Percentiles rank a stretch among this genome's conserved stretches.
Conservation (phyloP, 2,888 invertebrate species). For the Lasioglossum morio region DNA sequence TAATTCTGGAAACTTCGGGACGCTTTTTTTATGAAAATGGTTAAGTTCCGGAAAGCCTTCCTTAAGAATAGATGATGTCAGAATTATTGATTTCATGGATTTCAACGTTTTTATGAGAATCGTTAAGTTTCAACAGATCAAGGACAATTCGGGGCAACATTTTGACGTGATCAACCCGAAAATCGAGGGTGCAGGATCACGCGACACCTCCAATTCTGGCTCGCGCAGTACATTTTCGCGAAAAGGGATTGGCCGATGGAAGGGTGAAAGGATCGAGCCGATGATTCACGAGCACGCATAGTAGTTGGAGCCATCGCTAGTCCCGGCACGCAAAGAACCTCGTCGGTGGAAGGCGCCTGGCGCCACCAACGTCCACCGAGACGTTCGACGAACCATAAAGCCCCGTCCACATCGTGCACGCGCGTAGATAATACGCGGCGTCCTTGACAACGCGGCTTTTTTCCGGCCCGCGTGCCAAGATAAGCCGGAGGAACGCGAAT, state of each 20-base stretch:
- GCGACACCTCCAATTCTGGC: no score
- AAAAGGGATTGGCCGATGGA: background rate
- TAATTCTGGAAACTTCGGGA: no score
- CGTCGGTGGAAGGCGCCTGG: conserved; percentile 60
- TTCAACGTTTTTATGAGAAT: no score
- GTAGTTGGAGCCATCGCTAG: conserved; percentile 2
- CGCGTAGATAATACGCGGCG: conserved; percentile 66
- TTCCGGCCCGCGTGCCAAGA: conserved; percentile 31
- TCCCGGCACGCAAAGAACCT: conserved; percentile 51
- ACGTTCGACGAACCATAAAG: conserved; percentile 50
- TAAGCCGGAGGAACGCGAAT: conserved; percentile 34
- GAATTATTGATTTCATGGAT: no score
- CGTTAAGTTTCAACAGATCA: no score
- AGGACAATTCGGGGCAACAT: background rate
- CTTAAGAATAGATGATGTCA: no score
- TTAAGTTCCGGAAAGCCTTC: no score
- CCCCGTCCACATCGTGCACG: conserved; percentile 33
- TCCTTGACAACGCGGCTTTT: conserved; percentile 71
- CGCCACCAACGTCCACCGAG: conserved; percentile 44
- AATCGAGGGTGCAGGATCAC: background rate
- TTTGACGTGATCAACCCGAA: background rate
- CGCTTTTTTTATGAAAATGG: no score
- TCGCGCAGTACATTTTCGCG: background rate
- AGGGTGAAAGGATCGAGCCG: background rate
- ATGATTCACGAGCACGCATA: background rate